Conservation (phyloP, 2,797 vertebrate species). For the Acanthis flammea region DNA sequence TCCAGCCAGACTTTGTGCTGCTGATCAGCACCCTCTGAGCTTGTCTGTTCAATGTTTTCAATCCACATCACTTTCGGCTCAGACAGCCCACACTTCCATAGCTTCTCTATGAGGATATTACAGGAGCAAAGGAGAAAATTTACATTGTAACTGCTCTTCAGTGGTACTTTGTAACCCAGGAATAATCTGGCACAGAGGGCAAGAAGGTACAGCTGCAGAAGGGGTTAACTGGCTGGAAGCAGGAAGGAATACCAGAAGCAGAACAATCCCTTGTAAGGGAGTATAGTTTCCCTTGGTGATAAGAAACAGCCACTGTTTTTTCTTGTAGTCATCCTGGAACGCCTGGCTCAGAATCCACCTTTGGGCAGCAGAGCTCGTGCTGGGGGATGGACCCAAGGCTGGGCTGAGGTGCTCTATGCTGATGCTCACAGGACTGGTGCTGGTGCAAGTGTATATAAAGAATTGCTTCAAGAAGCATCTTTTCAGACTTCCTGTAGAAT, state of each 20-base stretch:
- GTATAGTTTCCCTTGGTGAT: background rate
- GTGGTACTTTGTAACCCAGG: background rate
- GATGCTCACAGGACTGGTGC: background rate
- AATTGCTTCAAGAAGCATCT: background rate
- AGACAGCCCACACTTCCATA: background rate
- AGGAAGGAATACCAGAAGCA: background rate
- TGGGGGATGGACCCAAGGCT: background rate
- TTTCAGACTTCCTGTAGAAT: background rate
- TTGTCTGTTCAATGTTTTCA: background rate
- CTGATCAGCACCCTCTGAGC: background rate
- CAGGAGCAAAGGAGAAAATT: background rate
- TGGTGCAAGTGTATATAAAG: no score
- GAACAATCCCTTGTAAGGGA: background rate
- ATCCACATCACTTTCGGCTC: background rate
- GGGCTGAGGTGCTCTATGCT: background rate
- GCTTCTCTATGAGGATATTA: background rate
- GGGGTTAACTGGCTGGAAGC: background rate
- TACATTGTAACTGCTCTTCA: background rate
- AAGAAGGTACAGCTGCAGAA: background rate
- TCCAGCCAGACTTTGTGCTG: background rate
- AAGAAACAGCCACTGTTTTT: background rate
- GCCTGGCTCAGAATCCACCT: background rate
- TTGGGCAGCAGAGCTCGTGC: background rate
- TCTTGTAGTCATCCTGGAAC: background rate
- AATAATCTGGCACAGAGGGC: background rate